phyloP scores from a whole-genome alignment of 2,888 invertebrate species.

The Willowsia nigromaculata region DNA sequence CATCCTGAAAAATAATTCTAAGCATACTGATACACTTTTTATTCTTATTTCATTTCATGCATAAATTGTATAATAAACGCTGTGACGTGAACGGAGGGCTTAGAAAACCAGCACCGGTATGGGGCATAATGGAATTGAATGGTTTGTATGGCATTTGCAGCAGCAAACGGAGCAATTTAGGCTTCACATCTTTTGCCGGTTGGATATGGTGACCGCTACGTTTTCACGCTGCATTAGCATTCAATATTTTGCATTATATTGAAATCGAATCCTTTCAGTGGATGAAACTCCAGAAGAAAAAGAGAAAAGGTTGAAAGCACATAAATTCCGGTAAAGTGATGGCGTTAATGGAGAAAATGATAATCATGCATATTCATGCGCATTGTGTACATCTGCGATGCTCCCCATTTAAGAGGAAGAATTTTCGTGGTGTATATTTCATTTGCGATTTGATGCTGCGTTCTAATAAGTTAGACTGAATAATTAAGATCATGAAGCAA shows the following conservation, averaged over 20 bases:
- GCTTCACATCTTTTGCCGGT: constrained; percentile 30
- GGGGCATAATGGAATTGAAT: constrained; percentile 7
- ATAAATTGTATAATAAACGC: constrained; percentile 33
- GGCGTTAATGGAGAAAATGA: constrained; percentile 57
- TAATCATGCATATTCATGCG: constrained; percentile 69
- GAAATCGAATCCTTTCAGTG: constrained; percentile 64
- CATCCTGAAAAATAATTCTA: too few relatives aligned
- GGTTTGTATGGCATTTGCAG: background rate
- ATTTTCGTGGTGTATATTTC: background rate
- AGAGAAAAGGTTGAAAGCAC: constrained; percentile 30
- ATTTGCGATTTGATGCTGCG: background rate
- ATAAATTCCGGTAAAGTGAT: constrained; percentile 65
- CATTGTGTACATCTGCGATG: constrained; percentile 18
- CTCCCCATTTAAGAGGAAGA: background rate
- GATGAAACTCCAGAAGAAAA: background rate
- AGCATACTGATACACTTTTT: constrained; percentile 46
- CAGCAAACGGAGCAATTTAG: background rate
- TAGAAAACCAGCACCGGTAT: background rate
- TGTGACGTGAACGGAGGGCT: background rate
- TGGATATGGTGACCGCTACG: constrained; percentile 68
- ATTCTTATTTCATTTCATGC: constrained; percentile 52
- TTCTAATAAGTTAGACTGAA: background rate
- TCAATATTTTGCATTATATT: constrained; percentile 48
- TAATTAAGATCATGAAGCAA: background rate
- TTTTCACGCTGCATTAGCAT: constrained; percentile 70